Conservation (phyloP, 2,113 vertebrate genomes). For the Pantherophis guttatus region DNA sequence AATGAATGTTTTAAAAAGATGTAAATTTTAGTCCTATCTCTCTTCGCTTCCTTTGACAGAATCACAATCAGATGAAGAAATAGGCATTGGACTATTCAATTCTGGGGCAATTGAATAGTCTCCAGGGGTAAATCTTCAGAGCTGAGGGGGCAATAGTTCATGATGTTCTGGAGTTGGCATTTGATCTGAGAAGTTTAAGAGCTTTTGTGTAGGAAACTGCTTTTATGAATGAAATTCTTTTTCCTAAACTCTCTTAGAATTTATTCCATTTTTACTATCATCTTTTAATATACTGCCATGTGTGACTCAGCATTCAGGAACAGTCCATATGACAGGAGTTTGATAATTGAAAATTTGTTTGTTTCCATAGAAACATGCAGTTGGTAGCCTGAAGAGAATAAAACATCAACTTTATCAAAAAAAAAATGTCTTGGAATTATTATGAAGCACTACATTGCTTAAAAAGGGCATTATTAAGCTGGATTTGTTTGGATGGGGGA, state of each 20-base stretch:
- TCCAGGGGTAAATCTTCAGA: background rate
- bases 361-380: slow-evolving; percentile 11
- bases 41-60: background rate
- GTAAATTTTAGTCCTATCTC: background rate
- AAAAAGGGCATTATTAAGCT: background rate
- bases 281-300: background rate
- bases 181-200: background rate
- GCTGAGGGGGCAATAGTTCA: background rate
- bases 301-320: slow-evolving; percentile 4
- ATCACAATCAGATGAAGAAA: background rate
- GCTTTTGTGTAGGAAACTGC: background rate
- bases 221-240: background rate
- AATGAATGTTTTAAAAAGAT: background rate
- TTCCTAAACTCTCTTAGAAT: background rate
- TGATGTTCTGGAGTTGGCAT: background rate
- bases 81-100: background rate
- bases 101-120: background rate
- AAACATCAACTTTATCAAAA: background rate
- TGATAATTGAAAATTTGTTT: background rate
- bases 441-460: slow-evolving; percentile 9
- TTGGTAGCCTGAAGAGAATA: slow-evolving; percentile 1
- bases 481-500: background rate
- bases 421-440: slow-evolving; percentile 22
- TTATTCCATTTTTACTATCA: background rate
- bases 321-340: background rate